A percentile compares a stretch with the other conserved stretches of the same genome.
Evolutionary conservation across 2,888 invertebrate genomes (phyloP).

Genomic region (Bellardia bayeri): DNA sequence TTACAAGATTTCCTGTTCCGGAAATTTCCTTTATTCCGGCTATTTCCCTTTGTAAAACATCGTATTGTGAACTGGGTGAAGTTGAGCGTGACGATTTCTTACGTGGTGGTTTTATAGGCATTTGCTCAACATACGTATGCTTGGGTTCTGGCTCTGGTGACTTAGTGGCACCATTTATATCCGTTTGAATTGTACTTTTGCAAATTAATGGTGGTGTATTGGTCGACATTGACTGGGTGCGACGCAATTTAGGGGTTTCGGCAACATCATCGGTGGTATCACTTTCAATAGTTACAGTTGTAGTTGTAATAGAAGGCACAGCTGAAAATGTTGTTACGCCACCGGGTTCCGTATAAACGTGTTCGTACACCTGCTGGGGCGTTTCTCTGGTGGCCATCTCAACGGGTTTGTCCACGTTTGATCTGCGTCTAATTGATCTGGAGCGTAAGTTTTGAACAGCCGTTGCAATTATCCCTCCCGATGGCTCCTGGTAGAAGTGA

Average conservation of each 20-base stretch:
- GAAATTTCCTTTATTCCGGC: constrained; percentile 33
- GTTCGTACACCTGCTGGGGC: constrained; percentile 73
- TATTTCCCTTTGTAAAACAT: constrained; percentile 48
- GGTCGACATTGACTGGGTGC: constrained; percentile 80
- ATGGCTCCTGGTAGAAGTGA: constrained; percentile 79
- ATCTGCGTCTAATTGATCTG: constrained; percentile 79
- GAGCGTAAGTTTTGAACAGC: constrained; percentile 80
- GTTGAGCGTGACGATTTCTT: constrained; percentile 82
- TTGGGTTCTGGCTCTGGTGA: not conserved
- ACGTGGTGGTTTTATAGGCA: constrained; percentile 82
- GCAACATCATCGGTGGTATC: constrained; percentile 43
- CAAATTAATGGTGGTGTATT: constrained; percentile 81
- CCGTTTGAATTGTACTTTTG: constrained; percentile 70
- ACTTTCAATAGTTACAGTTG: constrained; percentile 69
- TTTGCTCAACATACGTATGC: constrained; percentile 42
- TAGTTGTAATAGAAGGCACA: constrained; percentile 60
- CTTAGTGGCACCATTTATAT: not conserved
- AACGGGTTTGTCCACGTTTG: constrained; percentile 60
- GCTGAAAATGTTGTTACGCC: constrained; percentile 69
- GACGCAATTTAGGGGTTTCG: constrained; percentile 74
- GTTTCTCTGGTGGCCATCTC: constrained; percentile 42
- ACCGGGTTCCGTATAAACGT: constrained; percentile 79
- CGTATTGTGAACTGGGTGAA: constrained; percentile 77
- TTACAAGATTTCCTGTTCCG: constrained; percentile 69
- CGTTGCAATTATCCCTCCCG: constrained; percentile 80